Evolutionary conservation across 2,113 vertebrate species (phyloP).

Genomic region (Hyperopisus bebe): DNA sequence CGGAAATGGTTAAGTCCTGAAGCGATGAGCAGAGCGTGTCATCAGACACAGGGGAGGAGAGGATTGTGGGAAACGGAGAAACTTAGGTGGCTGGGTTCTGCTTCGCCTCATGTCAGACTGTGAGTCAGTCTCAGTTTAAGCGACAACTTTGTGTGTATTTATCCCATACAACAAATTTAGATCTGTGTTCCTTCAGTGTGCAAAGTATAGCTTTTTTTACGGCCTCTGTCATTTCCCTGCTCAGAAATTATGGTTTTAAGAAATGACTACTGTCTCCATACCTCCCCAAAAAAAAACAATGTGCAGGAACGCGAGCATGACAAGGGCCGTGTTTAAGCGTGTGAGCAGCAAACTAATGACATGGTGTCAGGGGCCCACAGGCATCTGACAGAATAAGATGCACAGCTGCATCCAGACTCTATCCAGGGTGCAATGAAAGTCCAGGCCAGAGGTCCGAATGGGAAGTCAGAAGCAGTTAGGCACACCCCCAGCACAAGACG

Average conservation of each 20-base stretch:
- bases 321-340: slow-evolving; percentile 15
- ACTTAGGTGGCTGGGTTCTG: neutral
- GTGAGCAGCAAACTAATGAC: slow-evolving; percentile 16
- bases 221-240: neutral
- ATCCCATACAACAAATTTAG: neutral
- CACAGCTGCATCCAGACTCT: neutral
- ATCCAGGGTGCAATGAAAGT: neutral
- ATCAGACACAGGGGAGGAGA: neutral
- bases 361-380: neutral
- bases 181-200: neutral
- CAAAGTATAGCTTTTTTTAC: neutral
- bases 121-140: neutral
- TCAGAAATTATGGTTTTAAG: slow-evolving; percentile 10
- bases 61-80: neutral
- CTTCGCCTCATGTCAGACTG: neutral
- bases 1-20: slow-evolving; percentile 33
- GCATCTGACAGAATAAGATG: neutral
- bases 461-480: neutral
- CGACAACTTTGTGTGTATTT: neutral
- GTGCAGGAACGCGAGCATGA: neutral
- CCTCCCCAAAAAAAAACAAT: neutral
- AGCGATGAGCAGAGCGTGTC: slow-evolving; percentile 20
- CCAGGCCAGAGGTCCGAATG: neutral
- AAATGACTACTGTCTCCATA: neutral
- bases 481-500: neutral